Evolutionary conservation across 2,888 invertebrate genomes (phyloP), one percentile per base, ranked within the genome.

Genomic region (Priapulus caudatus): DNA sequence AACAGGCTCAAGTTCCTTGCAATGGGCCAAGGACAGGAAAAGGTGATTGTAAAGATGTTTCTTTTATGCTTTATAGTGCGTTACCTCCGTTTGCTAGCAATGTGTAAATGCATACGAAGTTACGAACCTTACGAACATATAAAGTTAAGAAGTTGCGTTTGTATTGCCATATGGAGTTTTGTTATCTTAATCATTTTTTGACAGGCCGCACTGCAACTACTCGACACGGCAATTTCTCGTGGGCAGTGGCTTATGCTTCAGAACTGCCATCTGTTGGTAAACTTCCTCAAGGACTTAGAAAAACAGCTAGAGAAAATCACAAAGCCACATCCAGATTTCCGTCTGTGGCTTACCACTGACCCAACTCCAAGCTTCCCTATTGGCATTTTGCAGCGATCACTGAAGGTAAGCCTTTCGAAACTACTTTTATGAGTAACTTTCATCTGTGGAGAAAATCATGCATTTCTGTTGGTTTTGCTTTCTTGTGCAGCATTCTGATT

Each of bases 201-300:
- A 20, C 62, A 86, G 84, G 72, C 79, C 2, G 91, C 91, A 70
- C 19, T 72, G 20, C 66, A 65, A 53, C 63, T 70, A n/a, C 58
- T 72, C 49, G 71, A 72, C 58, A 69, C 69, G 16, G 69, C 71
- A 22, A 66, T 69, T 19, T 63, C 67, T 5, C 64, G 72, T 66
- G 92, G 92, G 0, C 83, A 85, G 64, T 92, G 92, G 92, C 72
- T 92, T 56, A 85, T 92, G 79, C 76, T 90, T 20, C 91, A 91
- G 74, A 92, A 92, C 73, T 92, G 90, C 56, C 92, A 92, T 68
- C 73, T 92, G 48, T 72, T 91, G 20, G 77, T 89, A 5, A 75
- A 78, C 2, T 91, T 91, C 74, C 77, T 90, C 3, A 77, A 80
- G 19, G 80, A 81, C 57, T 72, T 92, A 58, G 91, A 91, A 70